phyloP scores from a whole-genome alignment of 2,888 invertebrate species.

The Leptarthrus brevirostris region DNA sequence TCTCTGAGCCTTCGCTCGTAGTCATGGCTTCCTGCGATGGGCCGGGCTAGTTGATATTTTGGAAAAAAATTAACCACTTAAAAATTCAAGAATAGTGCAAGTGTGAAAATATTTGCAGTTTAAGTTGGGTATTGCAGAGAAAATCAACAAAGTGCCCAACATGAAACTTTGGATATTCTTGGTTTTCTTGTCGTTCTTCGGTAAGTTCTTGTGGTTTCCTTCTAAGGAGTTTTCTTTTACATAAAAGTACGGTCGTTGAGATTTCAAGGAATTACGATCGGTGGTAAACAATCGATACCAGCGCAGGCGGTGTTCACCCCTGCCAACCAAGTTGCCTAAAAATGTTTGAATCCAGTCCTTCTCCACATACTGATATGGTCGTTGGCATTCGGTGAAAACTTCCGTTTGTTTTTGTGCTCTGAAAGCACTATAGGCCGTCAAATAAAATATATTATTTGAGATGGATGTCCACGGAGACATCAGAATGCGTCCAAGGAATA shows the following conservation, averaged over 20 bases:
- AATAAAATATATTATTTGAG: neutral
- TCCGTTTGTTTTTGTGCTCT: neutral
- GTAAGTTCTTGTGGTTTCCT: slow-evolving; percentile 29
- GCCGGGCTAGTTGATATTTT: slow-evolving; percentile 48
- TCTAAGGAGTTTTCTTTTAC: slow-evolving; percentile 12
- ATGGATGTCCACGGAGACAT: neutral
- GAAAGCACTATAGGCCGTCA: neutral
- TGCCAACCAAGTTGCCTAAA: neutral
- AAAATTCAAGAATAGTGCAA: slow-evolving; percentile 13
- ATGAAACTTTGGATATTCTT: slow-evolving; percentile 47
- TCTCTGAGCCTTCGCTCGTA: slow-evolving; percentile 15
- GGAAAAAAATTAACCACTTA: slow-evolving; percentile 23
- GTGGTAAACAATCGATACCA: slow-evolving; percentile 54
- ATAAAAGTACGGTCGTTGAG: slow-evolving; percentile 5
- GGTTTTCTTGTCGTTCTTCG: slow-evolving; percentile 35
- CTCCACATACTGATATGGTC: neutral
- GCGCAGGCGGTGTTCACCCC: slow-evolving; percentile 53
- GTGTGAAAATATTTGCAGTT: slow-evolving; percentile 16
- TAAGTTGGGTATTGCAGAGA: neutral
- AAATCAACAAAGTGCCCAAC: slow-evolving; percentile 1
- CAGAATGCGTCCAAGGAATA: neutral
- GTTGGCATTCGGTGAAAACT: neutral
- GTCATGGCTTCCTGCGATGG: slow-evolving; percentile 50
- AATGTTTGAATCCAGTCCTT: neutral
- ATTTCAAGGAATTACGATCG: slow-evolving; percentile 42